Evolutionary conservation across 92 coral and sea anemone genomes (phyloP).

Genomic region (Siderastrea radians): DNA sequence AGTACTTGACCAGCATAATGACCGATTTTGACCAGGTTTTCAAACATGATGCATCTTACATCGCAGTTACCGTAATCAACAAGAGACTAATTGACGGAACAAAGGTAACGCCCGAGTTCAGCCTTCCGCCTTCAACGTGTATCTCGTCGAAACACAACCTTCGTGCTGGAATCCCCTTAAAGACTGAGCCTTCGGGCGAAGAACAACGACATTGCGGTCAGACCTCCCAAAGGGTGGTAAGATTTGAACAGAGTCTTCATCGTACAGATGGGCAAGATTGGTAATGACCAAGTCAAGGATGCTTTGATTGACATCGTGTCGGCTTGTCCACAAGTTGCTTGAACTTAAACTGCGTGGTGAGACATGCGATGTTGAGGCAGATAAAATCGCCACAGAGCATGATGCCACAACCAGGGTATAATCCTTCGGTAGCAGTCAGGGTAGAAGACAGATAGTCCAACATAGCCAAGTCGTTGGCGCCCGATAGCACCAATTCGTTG

Average conservation of each 20-base stretch:
- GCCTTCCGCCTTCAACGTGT: too few relatives aligned
- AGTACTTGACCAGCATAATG: too few relatives aligned
- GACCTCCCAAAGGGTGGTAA: constrained; percentile 56
- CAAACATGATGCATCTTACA: too few relatives aligned
- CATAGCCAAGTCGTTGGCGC: constrained; percentile 39
- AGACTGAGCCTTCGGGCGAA: background rate
- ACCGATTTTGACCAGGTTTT: too few relatives aligned
- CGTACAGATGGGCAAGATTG: background rate
- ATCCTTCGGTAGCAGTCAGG: constrained; percentile 53
- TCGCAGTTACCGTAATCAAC: too few relatives aligned
- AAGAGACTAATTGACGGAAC: too few relatives aligned
- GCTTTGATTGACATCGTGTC: constrained; percentile 44
- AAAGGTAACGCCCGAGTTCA: too few relatives aligned
- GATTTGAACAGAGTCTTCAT: constrained; percentile 2
- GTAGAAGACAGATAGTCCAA: constrained; percentile 12
- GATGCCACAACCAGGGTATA: constrained; percentile 65
- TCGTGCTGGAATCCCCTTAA: too few relatives aligned
- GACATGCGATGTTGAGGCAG: constrained; percentile 53
- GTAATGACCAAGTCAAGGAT: constrained; percentile 62
- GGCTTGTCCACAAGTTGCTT: constrained; percentile 58
- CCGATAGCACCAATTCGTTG: background rate
- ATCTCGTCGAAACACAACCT: too few relatives aligned
- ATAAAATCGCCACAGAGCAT: constrained; percentile 64
- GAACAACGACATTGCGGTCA: constrained; percentile 37
- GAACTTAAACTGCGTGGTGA: constrained; percentile 43